Evolutionary conservation across 2,113 vertebrate genomes (phyloP), one percentile per base, ranked within the genome.

Genomic region (Anas platyrhynchos): DNA sequence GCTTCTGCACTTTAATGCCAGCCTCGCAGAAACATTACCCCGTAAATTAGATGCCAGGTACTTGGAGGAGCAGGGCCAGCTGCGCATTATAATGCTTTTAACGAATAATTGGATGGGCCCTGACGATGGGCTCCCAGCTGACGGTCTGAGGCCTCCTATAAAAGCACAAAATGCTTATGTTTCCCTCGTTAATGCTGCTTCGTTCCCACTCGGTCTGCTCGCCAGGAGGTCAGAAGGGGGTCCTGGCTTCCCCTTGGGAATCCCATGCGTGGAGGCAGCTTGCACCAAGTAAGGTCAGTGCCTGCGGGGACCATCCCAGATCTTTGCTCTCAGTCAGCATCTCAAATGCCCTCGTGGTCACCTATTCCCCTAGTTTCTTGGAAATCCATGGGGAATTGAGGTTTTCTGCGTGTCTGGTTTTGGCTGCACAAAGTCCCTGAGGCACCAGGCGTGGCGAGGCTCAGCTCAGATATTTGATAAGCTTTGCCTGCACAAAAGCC

Each of bases 21-120:
- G 18, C 32, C 67, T 86, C 59, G 76, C 92, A 91, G 91, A 92
- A 91, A 96, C 89, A 88, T 25, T 25, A 21, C 31, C n/a, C 74
- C 41, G 13, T 91, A 94, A 81, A 61, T 55, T n/a, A 63, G 88
- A 44, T 2, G 5, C 17, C 22, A 32, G 44, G 59, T 79, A 83
- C 59, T 67, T 43, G 41, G 32, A 69, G 73, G 84, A 94, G 66
- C 69, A 72, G 83, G 80, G 75, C 69, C 6, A 1, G 17, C 52
- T 86, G 56, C 1, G 44, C 77, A 89, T 91, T 55, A 89, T 86
- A 92, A 68, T 74, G 44, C n/a, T 88, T 66, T 62, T 74, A 62
- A 74, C 73, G 44, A 83, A 72, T 91, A 89, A 92, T 84, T 81
- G 81, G 69, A 59, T n/a, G n/a, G 48, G 38, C 69, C 73, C 84